Conservation (phyloP, 2,888 invertebrate species). For the Abrostola tripartita region DNA sequence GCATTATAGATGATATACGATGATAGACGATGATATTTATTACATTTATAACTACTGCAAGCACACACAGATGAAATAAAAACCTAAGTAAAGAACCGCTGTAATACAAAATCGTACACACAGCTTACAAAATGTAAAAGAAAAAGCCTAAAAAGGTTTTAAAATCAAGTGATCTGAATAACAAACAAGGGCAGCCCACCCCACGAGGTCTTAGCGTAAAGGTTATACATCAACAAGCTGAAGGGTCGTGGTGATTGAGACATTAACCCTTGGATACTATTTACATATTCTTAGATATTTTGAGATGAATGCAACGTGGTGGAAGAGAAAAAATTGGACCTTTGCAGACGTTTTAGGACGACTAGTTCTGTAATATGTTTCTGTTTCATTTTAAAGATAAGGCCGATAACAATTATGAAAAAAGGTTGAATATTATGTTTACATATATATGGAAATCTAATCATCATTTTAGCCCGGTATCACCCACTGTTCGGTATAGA, state of each 20-base stretch:
- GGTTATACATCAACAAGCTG: slow-evolving; percentile 33
- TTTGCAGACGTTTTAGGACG: too few relatives aligned
- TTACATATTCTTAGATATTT: not conserved
- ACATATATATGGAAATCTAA: too few relatives aligned
- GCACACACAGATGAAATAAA: not conserved
- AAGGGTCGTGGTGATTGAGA: slow-evolving; percentile 35
- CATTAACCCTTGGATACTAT: slow-evolving; percentile 8
- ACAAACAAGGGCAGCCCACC: slow-evolving; percentile 49
- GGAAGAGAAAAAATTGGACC: not conserved
- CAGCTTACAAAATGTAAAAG: slow-evolving; percentile 9
- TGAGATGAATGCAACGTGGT: not conserved
- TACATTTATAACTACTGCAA: too few relatives aligned
- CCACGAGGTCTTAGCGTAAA: slow-evolving; percentile 24
- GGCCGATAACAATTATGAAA: too few relatives aligned
- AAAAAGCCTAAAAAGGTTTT: slow-evolving; percentile 23
- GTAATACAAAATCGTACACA: not conserved
- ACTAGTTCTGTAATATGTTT: too few relatives aligned
- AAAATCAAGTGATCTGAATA: slow-evolving; percentile 40
- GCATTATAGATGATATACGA: too few relatives aligned
- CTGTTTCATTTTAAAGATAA: too few relatives aligned
- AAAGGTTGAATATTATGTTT: too few relatives aligned
- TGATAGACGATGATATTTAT: too few relatives aligned
- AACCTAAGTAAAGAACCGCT: not conserved
- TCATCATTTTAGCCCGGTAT: too few relatives aligned
- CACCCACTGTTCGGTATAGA: too few relatives aligned